Evolutionary conservation across 2,797 vertebrate genomes (phyloP), one percentile per base, ranked within the genome.

Genomic region (Sorex maritimensis): DNA sequence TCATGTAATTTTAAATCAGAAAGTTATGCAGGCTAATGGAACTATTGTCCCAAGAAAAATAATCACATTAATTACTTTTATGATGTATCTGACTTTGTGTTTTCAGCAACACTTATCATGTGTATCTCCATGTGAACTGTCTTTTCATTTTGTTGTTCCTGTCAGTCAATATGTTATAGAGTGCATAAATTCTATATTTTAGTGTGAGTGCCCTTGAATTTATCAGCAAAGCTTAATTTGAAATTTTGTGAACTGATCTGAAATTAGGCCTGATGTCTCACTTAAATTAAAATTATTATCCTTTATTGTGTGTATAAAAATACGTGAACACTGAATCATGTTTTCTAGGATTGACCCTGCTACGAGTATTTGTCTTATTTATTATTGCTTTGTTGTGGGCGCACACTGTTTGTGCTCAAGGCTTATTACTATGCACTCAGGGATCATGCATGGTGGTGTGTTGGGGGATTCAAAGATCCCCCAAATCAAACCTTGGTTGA

Each of bases 221-320:
- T 30, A 52, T 88, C 46, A 75, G 28, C 77, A 82, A 77, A 82
- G 52, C 61, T 74, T 88, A 68, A 41, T 83, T 93, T 85, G 41
- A 92, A 0, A 81, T 65, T 78, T 92, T 13, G 46, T 83, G 69
- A 92, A 61, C 52, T 72, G 44, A 88, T 46, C 72, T 80, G 9
- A 52, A 86, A 46, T 63, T 63, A 95, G 69, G n/a, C 9, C 21
- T 65, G 30, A 34, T 67, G 12, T 55, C 52, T 88, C 28, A 74
- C 81, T 82, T 46, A 87, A 83, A 68, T 46, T 75, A 49, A 58
- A 21, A 28, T 28, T 44, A n/a, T 81, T 69, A 21, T 61, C 17
- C 21, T 61, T 21, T 21, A 61, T 68, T 68, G 67, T 68, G n/a
- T 14, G 28, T 17, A 30, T 68, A 17, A 61, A 61, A 61, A 61